Evolutionary conservation across 2,113 vertebrate species (phyloP), one percentile per base, ranked within the genome.

Genomic region (Pedionomus torquatus): DNA sequence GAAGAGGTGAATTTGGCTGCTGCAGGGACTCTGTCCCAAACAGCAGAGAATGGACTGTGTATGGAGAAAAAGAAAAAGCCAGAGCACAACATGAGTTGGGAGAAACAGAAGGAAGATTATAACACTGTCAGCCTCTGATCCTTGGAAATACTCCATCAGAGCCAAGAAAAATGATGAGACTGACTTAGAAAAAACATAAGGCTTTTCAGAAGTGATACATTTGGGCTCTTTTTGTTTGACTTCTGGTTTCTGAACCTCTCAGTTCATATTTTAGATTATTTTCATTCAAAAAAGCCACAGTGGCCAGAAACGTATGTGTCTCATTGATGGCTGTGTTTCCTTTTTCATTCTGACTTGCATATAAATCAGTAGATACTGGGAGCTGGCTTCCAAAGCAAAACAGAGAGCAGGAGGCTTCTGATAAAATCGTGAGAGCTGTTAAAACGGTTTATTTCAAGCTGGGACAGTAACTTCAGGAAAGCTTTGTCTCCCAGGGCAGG

Each of bases 161-260:
- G 83, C 89, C 85, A 90, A 85, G 82, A 68, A 78, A 89, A 80
- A 57, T 54, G 44, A 78, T 16, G 15, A 46, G 92, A 55, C 10
- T 68, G 7, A 2, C 43, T 60, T 19, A 51, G 4, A 31, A 89
- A 92, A 75, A 84, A 11, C 41, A 51, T 1, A 4, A 28, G 6
- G 10, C 26, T 75, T 96, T 60, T 64, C 33, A 26, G 10, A 76
- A 92, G 74, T 3, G 21, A 79, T 51, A 6, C 39, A 23, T 82
- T 92, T 90, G 57, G 35, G 48, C 18, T 79, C 39, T 55, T 87
- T 55, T 65, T 72, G 23, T 85, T 94, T 79, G 35, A 7, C 33
- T 93, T 91, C 48, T 87, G 95, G 74, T 90, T 94, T 94, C 58
- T 51, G 61, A 88, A 82, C 44, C 43, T 64, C 65, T 81, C 48